Base-by-base conservation (phyloP, 2,888 invertebrate genomes). In the Drosophila mayaguana region DNA sequence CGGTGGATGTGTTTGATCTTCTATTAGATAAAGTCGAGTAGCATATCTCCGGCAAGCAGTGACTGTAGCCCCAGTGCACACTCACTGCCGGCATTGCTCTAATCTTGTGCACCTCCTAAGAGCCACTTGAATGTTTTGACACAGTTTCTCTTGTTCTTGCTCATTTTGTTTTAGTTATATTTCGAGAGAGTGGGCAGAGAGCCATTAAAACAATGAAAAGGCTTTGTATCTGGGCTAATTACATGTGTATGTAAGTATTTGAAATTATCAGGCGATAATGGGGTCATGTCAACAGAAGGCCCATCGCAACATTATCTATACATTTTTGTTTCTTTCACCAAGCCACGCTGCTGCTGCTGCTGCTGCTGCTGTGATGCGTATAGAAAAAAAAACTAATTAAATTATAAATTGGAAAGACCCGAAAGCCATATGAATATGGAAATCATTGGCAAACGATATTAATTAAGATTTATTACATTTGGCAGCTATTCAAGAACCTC, bases 221-320 rank as follows among this genome's bases (percentile, higher is more conserved):
- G 69, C 77, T 76, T 80, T 80, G 81, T 80, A 80, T 77, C 78
- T 83, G 78, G 80, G 80, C 76, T 84, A 82, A 78, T 78, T 78
- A 78, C 77, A 79, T 67, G 61, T 70, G 75, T 75, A 67, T 67
- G 66, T 56, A 75, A 71, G 75, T 79, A 71, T 79, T 71, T 67
- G 81, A 71, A 79, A 86, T 85, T 86, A 86, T 86, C 77, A 80
- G 78, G 78, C 82, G 80, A 86, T 86, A 86, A 86, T 83, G 80
- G 68, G 86, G 85, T 86, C 85, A 86, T 86, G 83, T 80, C 83
- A 86, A 78, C 82, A 81, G 78, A 77, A 77, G 73, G 71, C 77
- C 75, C 63, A 67, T 63, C 77, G 68, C 46, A 51, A 61, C 81
- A 79, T 80, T 78, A 78, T 80, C 78, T 77, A 70, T 77, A 53